Conservation (phyloP, 2,888 invertebrate species). For the Drosophila robusta region DNA sequence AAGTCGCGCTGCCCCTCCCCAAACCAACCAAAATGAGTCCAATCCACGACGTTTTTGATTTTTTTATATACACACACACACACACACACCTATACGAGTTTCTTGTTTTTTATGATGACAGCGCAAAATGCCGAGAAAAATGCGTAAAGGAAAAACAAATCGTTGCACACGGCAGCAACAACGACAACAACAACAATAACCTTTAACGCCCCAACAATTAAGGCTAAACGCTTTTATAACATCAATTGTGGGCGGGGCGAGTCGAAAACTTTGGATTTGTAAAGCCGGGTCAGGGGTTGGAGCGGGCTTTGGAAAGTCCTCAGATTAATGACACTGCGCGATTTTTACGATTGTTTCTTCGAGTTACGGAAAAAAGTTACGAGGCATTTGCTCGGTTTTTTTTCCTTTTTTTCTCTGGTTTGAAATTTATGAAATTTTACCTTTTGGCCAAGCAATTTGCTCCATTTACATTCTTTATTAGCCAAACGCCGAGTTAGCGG, state of each 20-base stretch:
- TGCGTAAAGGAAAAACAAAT: slow-evolving; percentile 60
- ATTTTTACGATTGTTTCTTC: slow-evolving; percentile 74
- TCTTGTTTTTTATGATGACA: slow-evolving; percentile 59
- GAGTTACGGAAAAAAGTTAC: slow-evolving; percentile 56
- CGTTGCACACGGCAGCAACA: slow-evolving; percentile 43
- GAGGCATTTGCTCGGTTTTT: slow-evolving; percentile 22
- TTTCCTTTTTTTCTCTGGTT: slow-evolving; percentile 11
- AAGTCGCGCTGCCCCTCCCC: slow-evolving; percentile 11
- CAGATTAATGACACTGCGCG: slow-evolving; percentile 76
- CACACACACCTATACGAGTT: slow-evolving; percentile 28
- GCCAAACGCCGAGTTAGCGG: slow-evolving; percentile 60
- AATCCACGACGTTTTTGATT: slow-evolving; percentile 43
- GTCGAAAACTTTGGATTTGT: slow-evolving; percentile 39
- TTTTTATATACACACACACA: slow-evolving; percentile 16
- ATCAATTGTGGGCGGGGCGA: slow-evolving; percentile 52
- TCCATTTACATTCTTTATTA: slow-evolving; percentile 81
- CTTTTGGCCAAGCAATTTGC: slow-evolving; percentile 78
- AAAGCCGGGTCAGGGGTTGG: not conserved
- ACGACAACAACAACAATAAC: slow-evolving; percentile 56
- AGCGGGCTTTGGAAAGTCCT: slow-evolving; percentile 39
- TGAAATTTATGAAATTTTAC: slow-evolving; percentile 79
- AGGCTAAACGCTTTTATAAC: slow-evolving; percentile 75
- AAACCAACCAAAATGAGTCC: slow-evolving; percentile 26
- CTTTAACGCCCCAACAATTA: slow-evolving; percentile 73
- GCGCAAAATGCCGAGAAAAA: slow-evolving; percentile 51